Percentiles rank a stretch among this genome's conserved stretches.
phyloP scores from a whole-genome alignment of 2,888 invertebrate species.

The Drosophila nr. perissopoda region DNA sequence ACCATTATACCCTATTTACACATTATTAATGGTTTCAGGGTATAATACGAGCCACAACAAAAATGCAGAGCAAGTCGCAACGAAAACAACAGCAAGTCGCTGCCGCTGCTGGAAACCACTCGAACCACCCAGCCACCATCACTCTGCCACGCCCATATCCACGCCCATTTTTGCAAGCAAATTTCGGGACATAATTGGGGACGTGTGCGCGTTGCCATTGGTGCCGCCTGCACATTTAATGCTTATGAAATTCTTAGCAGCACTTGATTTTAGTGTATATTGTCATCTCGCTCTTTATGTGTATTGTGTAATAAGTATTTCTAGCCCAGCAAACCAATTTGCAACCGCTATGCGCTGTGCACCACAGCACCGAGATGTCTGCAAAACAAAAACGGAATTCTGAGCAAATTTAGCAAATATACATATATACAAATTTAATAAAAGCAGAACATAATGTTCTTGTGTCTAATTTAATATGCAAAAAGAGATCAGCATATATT shows the following conservation, averaged over 20 bases:
- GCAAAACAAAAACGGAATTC: constrained; percentile 4
- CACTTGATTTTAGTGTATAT: constrained; percentile 27
- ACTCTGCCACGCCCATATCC: neutral
- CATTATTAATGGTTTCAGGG: neutral
- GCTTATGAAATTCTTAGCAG: constrained; percentile 69
- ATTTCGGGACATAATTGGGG: constrained; percentile 64
- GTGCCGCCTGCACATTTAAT: constrained; percentile 70
- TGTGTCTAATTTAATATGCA: neutral
- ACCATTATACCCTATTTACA: neutral
- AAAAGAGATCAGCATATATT: neutral
- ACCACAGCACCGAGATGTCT: constrained; percentile 20
- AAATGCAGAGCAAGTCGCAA: constrained; percentile 44
- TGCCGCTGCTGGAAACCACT: constrained; percentile 45
- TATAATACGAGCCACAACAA: neutral
- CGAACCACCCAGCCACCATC: constrained; percentile 16
- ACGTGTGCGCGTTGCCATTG: constrained; percentile 71
- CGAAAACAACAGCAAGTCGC: constrained; percentile 27
- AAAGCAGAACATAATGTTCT: constrained; percentile 20
- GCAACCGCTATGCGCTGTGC: constrained; percentile 27
- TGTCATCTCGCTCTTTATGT: constrained; percentile 1
- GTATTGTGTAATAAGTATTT: constrained; percentile 1
- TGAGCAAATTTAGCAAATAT: constrained; percentile 34
- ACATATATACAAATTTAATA: constrained; percentile 61
- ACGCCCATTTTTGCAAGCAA: constrained; percentile 20
- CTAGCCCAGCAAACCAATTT: constrained; percentile 36